Evolutionary conservation across 2,888 invertebrate species (phyloP), one percentile per base, ranked within the genome.

Genomic region (Catocala sponsa): DNA sequence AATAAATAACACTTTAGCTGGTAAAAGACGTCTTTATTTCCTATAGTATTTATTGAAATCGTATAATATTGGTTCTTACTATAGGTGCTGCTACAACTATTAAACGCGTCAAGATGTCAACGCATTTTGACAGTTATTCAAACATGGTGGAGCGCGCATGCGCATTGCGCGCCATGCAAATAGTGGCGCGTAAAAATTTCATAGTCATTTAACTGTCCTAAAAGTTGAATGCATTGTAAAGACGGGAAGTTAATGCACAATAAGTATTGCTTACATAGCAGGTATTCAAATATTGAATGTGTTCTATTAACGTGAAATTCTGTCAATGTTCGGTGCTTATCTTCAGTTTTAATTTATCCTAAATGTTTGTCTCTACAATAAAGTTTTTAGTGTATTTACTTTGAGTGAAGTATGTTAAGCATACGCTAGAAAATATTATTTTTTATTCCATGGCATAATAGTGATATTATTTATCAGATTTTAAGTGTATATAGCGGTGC

Each of bases 121-220:
- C n/a, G 74, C 64, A 61, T 74, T 64, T 77, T 82, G 85, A 91
- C 91, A 91, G 91, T 90, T 91, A 90, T 67, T 62, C 79, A 87
- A 91, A 91, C 80, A 89, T 75, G 79, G 75, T 74, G 56, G 73
- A 48, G 50, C 51, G 57, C 70, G 57, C 72, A 64, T 70, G 59
- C 70, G 68, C 12, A 48, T 33, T 11, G 49, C 49, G 44, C 11
- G 33, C 58, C 57, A 52, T 58, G 62, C 59, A 73, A 76, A 78
- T 66, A 71, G 13, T 42, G 53, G 54, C 53, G 60, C 53, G 53
- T 62, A 70, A 68, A 68, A 67, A 70, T 63, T 59, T 64, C 55
- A 56, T 48, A 55, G 58, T 41, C 12, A 49, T 63, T 50, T 64
- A 42, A 50, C 0, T 15, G 11, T 10, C 11, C 49, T 15, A 13